Base-by-base conservation (phyloP, 2,797 vertebrate species). In the Rhinophrynus dorsalis region DNA sequence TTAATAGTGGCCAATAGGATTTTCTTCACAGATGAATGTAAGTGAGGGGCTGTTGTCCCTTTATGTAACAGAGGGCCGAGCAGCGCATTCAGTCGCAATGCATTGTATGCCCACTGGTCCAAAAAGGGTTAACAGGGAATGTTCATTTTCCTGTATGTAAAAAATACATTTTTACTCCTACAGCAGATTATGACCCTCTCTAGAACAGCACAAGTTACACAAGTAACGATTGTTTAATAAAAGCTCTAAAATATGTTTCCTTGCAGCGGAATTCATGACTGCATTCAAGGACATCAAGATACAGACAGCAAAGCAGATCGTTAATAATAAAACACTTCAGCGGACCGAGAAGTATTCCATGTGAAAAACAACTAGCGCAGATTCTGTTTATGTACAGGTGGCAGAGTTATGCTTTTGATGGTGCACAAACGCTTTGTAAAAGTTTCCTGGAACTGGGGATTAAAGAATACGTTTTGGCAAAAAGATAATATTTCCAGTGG, bases 361-460 rank as follows among this genome's bases (percentile, higher is more conserved):
- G 18, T 1, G 30, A 17, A 47, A 30, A 47, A 44, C 9, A 27
- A 47, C 3, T 15, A 18, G 18, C 18, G 10, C 24, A 37, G 10
- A 40, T 48, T 15, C 32, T 70, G 67, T 62, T 70, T 70, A 70
- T 38, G 7, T 38, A 5, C 66, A 59, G 44, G 55, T 67, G 24
- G 15, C 7, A 23, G 10, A 20, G 38, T 54, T 21, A 56, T 24
- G 40, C 38, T 35, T 37, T 55, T 27, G 40, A 35, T 47, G 21
- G 23, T 47, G 54, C 17, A 8, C 10, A 18, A 26, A 45, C 3
- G 10, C 50, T 62, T 70, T 62, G 58, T 23, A 61, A 30, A 11
- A 3, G 18, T 18, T 42, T 45, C 68, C 40, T 48, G 33, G 47
- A 64, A n/a, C 9, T 33, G 44, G 8, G 32, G 56, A 32, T 30